Evolutionary conservation across 2,113 vertebrate genomes (phyloP), one percentile per base, ranked within the genome.

Genomic region (Cynoglossus semilaevis): DNA sequence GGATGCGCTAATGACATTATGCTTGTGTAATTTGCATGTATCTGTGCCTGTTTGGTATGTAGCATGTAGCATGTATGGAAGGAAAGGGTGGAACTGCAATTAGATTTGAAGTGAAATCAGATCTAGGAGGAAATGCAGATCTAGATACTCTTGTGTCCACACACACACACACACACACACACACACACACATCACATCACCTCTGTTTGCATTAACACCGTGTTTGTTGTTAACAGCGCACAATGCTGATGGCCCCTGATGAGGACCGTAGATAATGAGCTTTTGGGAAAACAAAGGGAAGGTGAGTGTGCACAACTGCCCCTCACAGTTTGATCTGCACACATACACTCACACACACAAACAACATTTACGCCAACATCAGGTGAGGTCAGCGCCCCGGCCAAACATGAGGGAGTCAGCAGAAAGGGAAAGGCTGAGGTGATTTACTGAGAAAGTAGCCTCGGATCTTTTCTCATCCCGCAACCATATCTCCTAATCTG

Each of bases 1-100:
- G 48, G 51, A 63, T 76, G 77, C 76, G 86, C 84, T 84, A 76
- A 82, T 86, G 84, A 77, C 86, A 83, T 86, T 83, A 86, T 65
- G 74, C 60, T 66, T 64, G 35, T 80, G 64, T 71, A 80, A 78
- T 81, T 77, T 82, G 66, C 72, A 70, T 78, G 53, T 11, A 29
- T 44, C 8, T 35, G 29, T 19, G 51, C 71, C 29, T 65, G 41
- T 62, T 46, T 45, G 18, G 12, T 35, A 34, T 43, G 22, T 59
- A 16, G 35, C 19, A 11, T 67, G 52, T 13, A 46, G 22, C 12
- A 8, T 12, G 9, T 9, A 50, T 29, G 49, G 42, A 54, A 40
- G 50, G 37, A 69, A 74, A 56, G 46, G 14, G 19, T 50, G 58
- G 61, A 57, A 51, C 51, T 15, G 19, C 70, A 72, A 85, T 80